Conservation (phyloP, 2,113 vertebrate genomes). For the Nematolebias whitei region DNA sequence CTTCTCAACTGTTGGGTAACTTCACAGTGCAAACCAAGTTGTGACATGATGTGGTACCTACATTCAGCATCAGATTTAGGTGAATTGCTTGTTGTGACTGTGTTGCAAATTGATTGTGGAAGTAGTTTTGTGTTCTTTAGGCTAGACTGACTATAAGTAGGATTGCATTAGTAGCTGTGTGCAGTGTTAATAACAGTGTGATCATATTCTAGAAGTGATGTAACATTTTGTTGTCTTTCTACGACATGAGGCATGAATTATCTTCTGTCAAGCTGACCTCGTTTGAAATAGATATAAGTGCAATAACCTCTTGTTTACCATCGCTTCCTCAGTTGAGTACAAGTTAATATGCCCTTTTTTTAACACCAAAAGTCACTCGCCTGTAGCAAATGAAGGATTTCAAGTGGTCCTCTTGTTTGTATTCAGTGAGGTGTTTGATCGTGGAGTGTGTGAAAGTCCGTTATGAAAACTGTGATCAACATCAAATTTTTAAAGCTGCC, state of each 20-base stretch:
- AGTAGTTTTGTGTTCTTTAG: constrained; percentile 68
- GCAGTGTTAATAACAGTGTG: constrained; percentile 78
- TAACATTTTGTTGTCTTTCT: constrained; percentile 74
- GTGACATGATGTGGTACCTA: constrained; percentile 51
- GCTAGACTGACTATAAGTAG: constrained; percentile 67
- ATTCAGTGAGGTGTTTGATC: constrained; percentile 65
- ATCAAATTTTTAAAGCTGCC: constrained; percentile 70
- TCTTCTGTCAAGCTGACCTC: constrained; percentile 75
- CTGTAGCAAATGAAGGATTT: constrained; percentile 70
- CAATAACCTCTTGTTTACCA: constrained; percentile 81
- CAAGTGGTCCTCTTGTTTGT: constrained; percentile 67
- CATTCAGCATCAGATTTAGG: constrained; percentile 52
- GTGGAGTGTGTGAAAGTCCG: constrained; percentile 75
- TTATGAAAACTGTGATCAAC: constrained; percentile 80
- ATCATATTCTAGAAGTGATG: constrained; percentile 74
- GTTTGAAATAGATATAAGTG: constrained; percentile 77
- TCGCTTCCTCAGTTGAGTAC: constrained; percentile 71
- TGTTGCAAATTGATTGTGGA: constrained; percentile 73
- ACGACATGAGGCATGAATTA: constrained; percentile 73
- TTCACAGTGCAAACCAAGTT: constrained; percentile 39
- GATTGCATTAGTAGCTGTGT: constrained; percentile 76
- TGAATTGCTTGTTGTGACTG: constrained; percentile 70
- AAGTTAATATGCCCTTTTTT: constrained; percentile 60
- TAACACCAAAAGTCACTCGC: constrained; percentile 74
- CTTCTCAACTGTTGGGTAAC: constrained; percentile 42